phyloP scores from a whole-genome alignment of 2,797 vertebrate species.

The Argyrosomus regius region DNA sequence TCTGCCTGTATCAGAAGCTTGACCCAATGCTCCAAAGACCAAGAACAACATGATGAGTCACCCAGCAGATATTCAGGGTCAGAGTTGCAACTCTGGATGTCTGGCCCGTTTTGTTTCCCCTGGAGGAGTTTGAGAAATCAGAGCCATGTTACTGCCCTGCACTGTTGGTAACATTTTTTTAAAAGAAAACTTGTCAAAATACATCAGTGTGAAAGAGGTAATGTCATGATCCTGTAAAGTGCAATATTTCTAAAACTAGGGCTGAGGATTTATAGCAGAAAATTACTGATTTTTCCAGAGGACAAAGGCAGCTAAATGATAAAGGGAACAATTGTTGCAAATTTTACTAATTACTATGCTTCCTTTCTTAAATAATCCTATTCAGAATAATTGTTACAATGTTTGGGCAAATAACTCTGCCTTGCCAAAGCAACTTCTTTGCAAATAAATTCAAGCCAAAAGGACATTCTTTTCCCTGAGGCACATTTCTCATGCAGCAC shows the following conservation, averaged over 20 bases:
- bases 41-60: conserved; percentile 54
- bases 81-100: conserved; percentile 30
- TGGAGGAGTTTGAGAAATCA: not conserved
- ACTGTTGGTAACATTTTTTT: conserved; percentile 6
- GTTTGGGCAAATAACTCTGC: not conserved
- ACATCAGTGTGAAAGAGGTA: conserved; percentile 13
- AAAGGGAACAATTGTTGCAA: not conserved
- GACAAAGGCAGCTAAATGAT: not conserved
- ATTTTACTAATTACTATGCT: not conserved
- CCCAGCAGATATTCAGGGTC: conserved; percentile 58
- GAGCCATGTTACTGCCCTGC: conserved; percentile 14
- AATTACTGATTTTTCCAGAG: not conserved
- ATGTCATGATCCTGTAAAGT: not conserved
- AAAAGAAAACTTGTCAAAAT: conserved; percentile 25
- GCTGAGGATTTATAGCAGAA: not conserved
- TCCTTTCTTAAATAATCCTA: not conserved
- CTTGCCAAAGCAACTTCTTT: not conserved
- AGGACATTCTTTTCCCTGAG: not conserved
- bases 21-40: conserved; percentile 27
- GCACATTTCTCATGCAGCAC: not conserved
- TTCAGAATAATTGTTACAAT: not conserved
- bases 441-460: not conserved
- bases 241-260: not conserved
- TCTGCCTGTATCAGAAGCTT: conserved; percentile 34
- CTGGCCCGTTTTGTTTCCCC: conserved; percentile 25